Conservation (phyloP, 2,797 vertebrate species). For the Telmatherina bonti region DNA sequence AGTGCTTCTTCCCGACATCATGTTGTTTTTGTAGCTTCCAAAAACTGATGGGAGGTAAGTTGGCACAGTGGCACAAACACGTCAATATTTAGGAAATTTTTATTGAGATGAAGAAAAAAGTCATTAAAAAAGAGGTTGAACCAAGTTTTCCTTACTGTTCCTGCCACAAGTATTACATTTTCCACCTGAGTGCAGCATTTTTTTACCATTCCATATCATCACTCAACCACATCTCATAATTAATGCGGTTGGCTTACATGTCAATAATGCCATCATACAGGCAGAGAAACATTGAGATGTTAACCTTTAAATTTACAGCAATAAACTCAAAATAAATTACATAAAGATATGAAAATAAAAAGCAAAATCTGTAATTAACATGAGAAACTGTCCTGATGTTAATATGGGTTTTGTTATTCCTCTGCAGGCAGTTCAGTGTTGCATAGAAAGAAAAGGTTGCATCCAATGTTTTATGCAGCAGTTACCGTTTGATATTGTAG, state of each 20-base stretch:
- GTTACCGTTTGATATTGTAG: not conserved
- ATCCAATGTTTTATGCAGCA: not conserved
- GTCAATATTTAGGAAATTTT: not conserved
- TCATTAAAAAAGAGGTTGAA: not conserved
- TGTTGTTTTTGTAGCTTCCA: slow-evolving; percentile 40
- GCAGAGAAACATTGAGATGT: not conserved
- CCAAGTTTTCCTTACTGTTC: too few relatives aligned
- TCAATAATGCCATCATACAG: too few relatives aligned
- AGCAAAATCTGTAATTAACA: too few relatives aligned
- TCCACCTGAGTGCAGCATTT: too few relatives aligned
- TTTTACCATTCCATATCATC: not conserved
- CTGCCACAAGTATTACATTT: too few relatives aligned
- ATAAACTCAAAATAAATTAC: not conserved
- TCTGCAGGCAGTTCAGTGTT: not conserved
- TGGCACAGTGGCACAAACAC: slow-evolving; percentile 2
- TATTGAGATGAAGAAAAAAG: not conserved
- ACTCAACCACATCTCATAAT: not conserved
- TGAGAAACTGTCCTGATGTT: too few relatives aligned
- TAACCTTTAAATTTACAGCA: not conserved
- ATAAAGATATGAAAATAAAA: too few relatives aligned
- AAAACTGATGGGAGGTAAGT: slow-evolving; percentile 9
- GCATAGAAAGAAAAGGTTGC: not conserved
- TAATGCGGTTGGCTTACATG: not conserved
- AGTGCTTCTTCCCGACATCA: slow-evolving; percentile 29
- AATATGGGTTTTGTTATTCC: too few relatives aligned